A percentile compares a stretch with the other conserved stretches of the same genome.
Evolutionary conservation across 2,888 invertebrate species (phyloP).

Genomic region (Agrilus biguttatus): DNA sequence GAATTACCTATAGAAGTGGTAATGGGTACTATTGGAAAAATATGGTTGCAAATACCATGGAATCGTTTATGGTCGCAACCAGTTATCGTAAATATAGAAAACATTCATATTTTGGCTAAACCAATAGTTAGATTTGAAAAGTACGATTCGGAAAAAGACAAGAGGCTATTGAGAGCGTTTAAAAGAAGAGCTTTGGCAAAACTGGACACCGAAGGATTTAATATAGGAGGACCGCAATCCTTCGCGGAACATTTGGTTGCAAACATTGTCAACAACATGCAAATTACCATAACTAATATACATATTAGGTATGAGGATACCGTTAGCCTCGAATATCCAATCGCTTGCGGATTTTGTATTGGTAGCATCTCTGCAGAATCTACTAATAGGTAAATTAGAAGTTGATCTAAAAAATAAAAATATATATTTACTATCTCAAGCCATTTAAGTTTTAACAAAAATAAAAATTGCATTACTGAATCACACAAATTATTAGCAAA

Average conservation of each 20-base stretch:
- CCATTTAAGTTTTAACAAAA: too few relatives aligned
- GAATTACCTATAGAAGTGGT: slow-evolving; percentile 71
- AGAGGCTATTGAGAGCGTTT: slow-evolving; percentile 53
- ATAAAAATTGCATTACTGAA: too few relatives aligned
- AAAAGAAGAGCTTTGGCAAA: slow-evolving; percentile 57
- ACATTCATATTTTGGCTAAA: slow-evolving; percentile 59
- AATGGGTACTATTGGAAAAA: slow-evolving; percentile 63
- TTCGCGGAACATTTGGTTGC: slow-evolving; percentile 61
- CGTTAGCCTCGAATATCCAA: slow-evolving; percentile 47
- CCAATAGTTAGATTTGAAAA: slow-evolving; percentile 53
- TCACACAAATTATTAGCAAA: too few relatives aligned
- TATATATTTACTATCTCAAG: too few relatives aligned
- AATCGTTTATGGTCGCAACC: slow-evolving; percentile 59
- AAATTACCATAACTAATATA: slow-evolving; percentile 62
- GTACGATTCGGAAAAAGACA: slow-evolving; percentile 61
- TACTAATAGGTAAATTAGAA: slow-evolving; percentile 50
- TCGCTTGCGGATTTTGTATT: slow-evolving; percentile 64
- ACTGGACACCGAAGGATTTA: slow-evolving; percentile 43
- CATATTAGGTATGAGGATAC: slow-evolving; percentile 72
- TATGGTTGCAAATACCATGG: slow-evolving; percentile 67
- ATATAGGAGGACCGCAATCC: slow-evolving; percentile 46
- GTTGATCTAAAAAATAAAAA: too few relatives aligned
- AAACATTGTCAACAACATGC: slow-evolving; percentile 65
- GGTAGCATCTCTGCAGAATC: slow-evolving; percentile 65
- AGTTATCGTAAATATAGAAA: slow-evolving; percentile 58